These are phyloP conservation scores for Sarcophaga rosellei DNA, from an alignment of 2,888 invertebrate species.

Conservation along the genomic window DNA sequence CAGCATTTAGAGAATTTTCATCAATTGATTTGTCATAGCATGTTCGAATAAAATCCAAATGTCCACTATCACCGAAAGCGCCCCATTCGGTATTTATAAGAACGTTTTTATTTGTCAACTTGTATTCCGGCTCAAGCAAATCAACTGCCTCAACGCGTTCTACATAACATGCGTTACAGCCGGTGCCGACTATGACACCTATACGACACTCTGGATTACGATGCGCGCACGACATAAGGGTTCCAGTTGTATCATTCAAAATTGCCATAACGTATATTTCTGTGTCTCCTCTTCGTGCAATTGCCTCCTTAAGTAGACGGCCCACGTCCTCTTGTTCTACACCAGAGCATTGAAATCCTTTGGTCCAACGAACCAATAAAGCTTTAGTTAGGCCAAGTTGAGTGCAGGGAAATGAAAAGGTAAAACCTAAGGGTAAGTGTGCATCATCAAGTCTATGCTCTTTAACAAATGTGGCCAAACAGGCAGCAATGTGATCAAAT, in stretches of 20 bases:
- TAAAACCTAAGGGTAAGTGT: constrained; percentile 94
- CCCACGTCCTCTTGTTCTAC: constrained; percentile 96
- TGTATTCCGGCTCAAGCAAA: constrained; percentile 85
- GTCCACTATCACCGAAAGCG: constrained; percentile 95
- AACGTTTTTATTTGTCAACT: constrained; percentile 85
- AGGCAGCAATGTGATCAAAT: constrained; percentile 97
- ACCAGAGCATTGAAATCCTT: constrained; percentile 95
- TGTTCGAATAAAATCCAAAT: constrained; percentile 92
- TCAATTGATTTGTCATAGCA: constrained; percentile 92
- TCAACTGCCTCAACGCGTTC: constrained; percentile 92
- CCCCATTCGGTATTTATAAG: constrained; percentile 98
- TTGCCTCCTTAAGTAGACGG: constrained; percentile 91
- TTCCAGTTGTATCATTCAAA: constrained; percentile 96
- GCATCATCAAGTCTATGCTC: constrained; percentile 87
- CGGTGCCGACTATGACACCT: constrained; percentile 90
- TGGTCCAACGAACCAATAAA: constrained; percentile 94
- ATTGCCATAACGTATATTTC: constrained; percentile 93
- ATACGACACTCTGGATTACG: constrained; percentile 89
- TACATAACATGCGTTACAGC: constrained; percentile 97
- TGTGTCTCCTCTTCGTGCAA: constrained; percentile 90
- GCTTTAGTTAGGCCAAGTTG: constrained; percentile 94
- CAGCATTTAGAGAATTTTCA: constrained; percentile 89
- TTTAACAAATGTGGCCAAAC: constrained; percentile 93
- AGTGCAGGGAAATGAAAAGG: constrained; percentile 95
- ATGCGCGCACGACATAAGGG: constrained; percentile 95